Base-by-base conservation (phyloP, 2,888 invertebrate species). In the Hyppa rectilinea region DNA sequence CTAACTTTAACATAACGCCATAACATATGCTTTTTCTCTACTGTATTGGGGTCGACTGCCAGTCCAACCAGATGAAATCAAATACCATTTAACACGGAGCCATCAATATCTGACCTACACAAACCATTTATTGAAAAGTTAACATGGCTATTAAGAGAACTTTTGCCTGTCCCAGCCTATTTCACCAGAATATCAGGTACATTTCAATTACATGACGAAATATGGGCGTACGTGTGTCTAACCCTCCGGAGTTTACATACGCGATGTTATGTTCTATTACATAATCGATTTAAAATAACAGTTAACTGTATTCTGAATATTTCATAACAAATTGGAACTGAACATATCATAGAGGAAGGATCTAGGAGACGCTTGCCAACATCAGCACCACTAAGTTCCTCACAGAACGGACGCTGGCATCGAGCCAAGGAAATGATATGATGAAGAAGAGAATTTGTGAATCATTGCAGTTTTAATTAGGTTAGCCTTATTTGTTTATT, bases 401-500 rank as follows among this genome's bases (percentile, higher is more conserved):
- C 43, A 63, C 66, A 55, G 56, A 78, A 62, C 81, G 47, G 49
- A 78, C 71, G 38, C 78, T 79, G 78, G 78, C 82, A 36, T 2
- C 5, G 10, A 7, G 78, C 78, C 78, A 81, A 40, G 0, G 36
- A 52, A 67, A 49, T 34, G 47, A 59, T 80, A 78, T 65, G 40
- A 60, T 81, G 61, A 61, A 36, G 63, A 60, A 70, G 77, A 50
- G 36, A 77, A 67, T 53, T 38, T 61, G 53, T 71, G 66, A 81
- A 67, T 77, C 72, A 81, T 64, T 77, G 53, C 78, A 61, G 34
- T 71, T 78, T 71, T 81, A 79, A 79, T 79, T 81, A 61, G 59
- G 66, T 63, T 63, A 67, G 1, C 20, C 45, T 47, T 78, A 61
- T 61, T 78, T 75, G 72, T 55, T 59, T 67, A 75, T 56, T 67